phyloP scores from a whole-genome alignment of 2,113 vertebrate genomes.

The Myotis brandtii region DNA sequence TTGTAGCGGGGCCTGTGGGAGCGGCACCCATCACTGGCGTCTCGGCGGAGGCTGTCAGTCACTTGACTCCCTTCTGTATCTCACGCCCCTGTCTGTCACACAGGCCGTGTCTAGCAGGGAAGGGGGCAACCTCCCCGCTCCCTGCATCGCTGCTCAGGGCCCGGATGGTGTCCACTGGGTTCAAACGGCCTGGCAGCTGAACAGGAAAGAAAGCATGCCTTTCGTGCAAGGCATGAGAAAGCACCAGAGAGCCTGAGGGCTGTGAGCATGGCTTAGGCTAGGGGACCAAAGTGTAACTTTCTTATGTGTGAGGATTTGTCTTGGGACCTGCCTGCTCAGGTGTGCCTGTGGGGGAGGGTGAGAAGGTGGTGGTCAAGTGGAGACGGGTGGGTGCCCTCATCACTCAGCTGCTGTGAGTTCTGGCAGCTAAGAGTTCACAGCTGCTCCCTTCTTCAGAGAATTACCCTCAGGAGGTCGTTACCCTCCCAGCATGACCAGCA shows the following conservation, averaged over 20 bases:
- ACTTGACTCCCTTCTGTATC: background rate
- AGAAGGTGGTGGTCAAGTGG: background rate
- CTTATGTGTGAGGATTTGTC: background rate
- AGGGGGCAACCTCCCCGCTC: background rate
- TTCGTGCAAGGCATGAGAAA: slow-evolving; percentile 25
- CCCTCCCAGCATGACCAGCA: background rate
- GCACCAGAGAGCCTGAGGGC: background rate
- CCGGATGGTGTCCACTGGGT: slow-evolving; percentile 10
- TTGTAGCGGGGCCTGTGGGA: background rate
- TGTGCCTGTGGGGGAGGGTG: background rate
- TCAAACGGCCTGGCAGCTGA: slow-evolving; percentile 2
- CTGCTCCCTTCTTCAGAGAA: background rate
- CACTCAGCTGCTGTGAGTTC: background rate
- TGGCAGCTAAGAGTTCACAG: background rate
- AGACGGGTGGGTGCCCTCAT: background rate
- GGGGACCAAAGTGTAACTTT: background rate
- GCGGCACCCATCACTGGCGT: fast-evolving
- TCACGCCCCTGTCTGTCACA: background rate
- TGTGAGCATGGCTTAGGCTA: background rate
- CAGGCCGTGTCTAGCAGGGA: background rate
- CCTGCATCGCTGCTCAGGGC: background rate
- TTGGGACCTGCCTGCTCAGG: background rate
- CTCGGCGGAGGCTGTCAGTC: background rate
- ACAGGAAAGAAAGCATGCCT: slow-evolving; percentile 10
- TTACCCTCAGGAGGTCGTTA: background rate